A percentile compares a stretch with the other conserved stretches of the same genome.
Conservation (phyloP, 2,888 invertebrate species). For the Sclerodermus sp. region DNA sequence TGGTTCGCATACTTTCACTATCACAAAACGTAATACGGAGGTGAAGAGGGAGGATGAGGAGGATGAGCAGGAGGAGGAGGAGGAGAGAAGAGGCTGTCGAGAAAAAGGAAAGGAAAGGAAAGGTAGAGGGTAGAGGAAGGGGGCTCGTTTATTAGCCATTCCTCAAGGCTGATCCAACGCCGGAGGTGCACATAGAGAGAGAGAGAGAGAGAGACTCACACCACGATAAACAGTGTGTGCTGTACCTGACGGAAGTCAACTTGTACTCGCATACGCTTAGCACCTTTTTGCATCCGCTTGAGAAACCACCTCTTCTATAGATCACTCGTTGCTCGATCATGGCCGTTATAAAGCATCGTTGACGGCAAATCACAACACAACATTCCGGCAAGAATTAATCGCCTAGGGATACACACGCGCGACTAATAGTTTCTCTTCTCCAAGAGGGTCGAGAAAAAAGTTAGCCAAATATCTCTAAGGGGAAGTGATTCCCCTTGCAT, state of each 20-base stretch:
- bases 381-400: too few species aligned
- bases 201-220: too few species aligned
- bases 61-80: neutral
- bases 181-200: conserved; percentile 19
- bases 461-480: too few species aligned
- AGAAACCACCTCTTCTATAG: conserved; percentile 26
- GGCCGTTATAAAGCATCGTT: too few species aligned
- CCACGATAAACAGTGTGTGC: too few species aligned
- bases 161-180: conserved; percentile 31
- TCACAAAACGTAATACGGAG: neutral
- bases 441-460: too few species aligned
- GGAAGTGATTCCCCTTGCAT: too few species aligned
- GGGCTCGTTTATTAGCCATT: conserved; percentile 21
- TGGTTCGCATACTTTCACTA: conserved; percentile 23
- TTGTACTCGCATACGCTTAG: conserved; percentile 45
- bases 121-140: conserved; percentile 14
- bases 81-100: neutral
- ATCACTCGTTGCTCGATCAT: too few species aligned
- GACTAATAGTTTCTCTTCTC: too few species aligned
- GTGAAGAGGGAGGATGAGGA: neutral
- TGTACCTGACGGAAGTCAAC: conserved; percentile 37
- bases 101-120: neutral
- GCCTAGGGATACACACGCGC: too few species aligned
- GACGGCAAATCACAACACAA: too few species aligned
- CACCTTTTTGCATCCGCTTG: conserved; percentile 52